These are phyloP conservation scores for Peromyscus melanophrys DNA, from an alignment of 2,797 vertebrate species.

Conservation along the genomic window DNA sequence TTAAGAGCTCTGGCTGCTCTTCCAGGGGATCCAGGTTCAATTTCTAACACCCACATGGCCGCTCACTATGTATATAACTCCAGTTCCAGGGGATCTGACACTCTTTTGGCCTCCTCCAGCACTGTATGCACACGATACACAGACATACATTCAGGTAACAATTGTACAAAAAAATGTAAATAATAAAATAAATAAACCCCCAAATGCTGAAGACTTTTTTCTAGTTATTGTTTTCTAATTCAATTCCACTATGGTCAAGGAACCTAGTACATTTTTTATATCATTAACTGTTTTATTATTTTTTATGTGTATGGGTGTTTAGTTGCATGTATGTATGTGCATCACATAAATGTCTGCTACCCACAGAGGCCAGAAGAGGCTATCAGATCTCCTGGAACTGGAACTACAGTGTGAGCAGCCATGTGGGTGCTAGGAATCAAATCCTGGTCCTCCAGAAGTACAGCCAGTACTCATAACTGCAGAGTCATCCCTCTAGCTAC, in stretches of 20 bases:
- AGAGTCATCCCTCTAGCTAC: neutral
- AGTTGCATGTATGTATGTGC: neutral
- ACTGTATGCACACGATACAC: neutral
- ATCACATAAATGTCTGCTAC: neutral
- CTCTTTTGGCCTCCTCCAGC: neutral
- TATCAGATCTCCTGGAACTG: neutral
- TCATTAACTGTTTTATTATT: neutral
- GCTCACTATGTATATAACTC: neutral
- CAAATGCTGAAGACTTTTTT: neutral
- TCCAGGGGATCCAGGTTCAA: neutral
- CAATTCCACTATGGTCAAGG: neutral
- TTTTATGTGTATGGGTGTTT: neutral
- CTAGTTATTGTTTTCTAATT: neutral
- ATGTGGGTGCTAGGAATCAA: neutral
- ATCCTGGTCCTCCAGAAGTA: neutral
- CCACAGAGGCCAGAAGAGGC: neutral
- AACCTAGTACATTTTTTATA: neutral
- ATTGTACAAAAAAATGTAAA: neutral
- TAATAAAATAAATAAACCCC: neutral
- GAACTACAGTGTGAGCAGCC: neutral
- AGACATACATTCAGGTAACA: neutral
- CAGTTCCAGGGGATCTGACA: neutral
- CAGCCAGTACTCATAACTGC: neutral
- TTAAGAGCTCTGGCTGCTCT: neutral
- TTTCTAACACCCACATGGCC: neutral